Evolutionary conservation across 2,888 invertebrate genomes (phyloP).

Genomic region (Dicyrtomina minuta): DNA sequence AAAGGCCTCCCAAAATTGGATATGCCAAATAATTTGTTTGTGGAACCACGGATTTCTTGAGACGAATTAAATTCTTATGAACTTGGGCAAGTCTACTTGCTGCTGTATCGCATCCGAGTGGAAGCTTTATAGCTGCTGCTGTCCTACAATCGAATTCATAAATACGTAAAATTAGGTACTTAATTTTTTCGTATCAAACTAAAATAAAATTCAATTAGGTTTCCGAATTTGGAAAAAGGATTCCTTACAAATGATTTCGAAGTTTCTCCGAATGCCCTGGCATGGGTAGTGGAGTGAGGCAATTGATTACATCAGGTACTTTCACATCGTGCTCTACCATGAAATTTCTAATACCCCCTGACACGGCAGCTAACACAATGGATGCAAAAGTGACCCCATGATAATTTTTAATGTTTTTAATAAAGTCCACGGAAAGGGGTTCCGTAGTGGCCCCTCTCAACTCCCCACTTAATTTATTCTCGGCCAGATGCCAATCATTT

Average conservation of each 20-base stretch:
- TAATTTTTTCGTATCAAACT: not conserved
- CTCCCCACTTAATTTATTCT: constrained; percentile 30
- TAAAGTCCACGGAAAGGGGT: constrained; percentile 33
- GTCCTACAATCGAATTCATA: not conserved
- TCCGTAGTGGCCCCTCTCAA: constrained; percentile 35
- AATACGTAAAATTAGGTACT: not conserved
- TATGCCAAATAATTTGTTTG: constrained; percentile 5
- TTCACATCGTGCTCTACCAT: constrained; percentile 31
- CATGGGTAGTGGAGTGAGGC: constrained; percentile 24
- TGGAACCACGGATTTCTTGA: constrained; percentile 14
- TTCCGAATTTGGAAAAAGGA: not conserved
- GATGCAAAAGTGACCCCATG: constrained; percentile 38
- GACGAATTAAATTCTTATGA: not conserved
- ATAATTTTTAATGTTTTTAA: constrained; percentile 38
- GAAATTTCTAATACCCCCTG: constrained; percentile 46
- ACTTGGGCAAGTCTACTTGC: not conserved
- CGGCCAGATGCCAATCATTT: constrained; percentile 46
- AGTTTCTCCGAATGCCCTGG: constrained; percentile 4
- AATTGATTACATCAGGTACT: constrained; percentile 31
- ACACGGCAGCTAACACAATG: constrained; percentile 44
- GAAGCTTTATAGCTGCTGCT: constrained; percentile 7
- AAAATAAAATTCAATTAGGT: not conserved
- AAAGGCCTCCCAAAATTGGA: constrained; percentile 21
- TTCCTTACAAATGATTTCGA: constrained; percentile 10
- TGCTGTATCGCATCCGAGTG: not conserved